Evolutionary conservation across 2,888 invertebrate genomes (phyloP), one percentile per base, ranked within the genome.

Genomic region (Andrena bucephala): DNA sequence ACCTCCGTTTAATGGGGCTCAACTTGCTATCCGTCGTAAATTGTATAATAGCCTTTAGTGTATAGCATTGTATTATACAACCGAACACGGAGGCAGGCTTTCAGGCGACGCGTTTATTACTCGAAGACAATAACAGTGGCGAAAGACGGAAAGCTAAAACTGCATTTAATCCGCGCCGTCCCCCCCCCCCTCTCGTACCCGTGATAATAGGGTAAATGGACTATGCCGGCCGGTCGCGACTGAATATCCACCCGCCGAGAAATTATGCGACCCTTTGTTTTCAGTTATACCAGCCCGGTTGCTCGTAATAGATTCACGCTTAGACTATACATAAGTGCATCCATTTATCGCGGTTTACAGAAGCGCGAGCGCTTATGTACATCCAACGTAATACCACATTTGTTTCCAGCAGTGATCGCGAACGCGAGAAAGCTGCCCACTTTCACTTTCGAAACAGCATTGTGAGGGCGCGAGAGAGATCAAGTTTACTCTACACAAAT

Each of bases 181-280:
- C 3, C 8, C 0, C 7, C 13, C 42, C 0, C 7, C 13, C 42
- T 20, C 60, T 50, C 54, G 27, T 2, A 7, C 24, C 10, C 13
- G 16, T 65, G 59, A 42, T 50, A 36, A 33, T 59, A 20, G 48
- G 10, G 54, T 70, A 82, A 82, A 80, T 80, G 80, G 74, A 82
- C 36, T 48, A 54, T 36, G 52, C 29, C 33, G 36, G 1, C n/a
- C 13, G 63, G 29, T 33, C 62, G 52, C 50, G 66, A n/a, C 59
- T 63, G 73, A 69, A 69, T 65, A 65, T 65, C 67, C 67, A 33
- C 36, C 52, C 6, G 52, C 52, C 48, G 74, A 48, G 80, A 74
- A 80, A 74, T 82, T 82, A 82, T 70, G 60, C 65, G 66, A 54
- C 63, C 60, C 80, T 82, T 82, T 82, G 80, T 82, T 82, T 82